Conservation (phyloP, 1,140 invertebrate species). For the Drosophila serrata region DNA sequence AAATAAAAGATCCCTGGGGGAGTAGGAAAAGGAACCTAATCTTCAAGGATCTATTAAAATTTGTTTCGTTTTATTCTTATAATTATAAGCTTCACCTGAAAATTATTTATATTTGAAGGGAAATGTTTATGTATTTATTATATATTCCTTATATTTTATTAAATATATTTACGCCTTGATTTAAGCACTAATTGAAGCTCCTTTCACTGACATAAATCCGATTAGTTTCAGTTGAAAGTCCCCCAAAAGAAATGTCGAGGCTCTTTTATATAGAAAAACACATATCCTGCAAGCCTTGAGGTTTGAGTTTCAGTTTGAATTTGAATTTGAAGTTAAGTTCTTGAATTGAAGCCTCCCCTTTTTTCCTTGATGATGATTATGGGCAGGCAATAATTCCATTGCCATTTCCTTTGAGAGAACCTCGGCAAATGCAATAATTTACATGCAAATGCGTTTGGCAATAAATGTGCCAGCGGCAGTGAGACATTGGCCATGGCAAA, state of each 20-base stretch:
- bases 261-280: conserved; percentile 2
- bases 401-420: conserved; percentile 42
- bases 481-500: conserved; percentile 24
- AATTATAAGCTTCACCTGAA: too few relatives aligned
- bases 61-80: too few relatives aligned
- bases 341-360: neutral
- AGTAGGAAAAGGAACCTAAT: too few relatives aligned
- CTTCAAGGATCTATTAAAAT: too few relatives aligned
- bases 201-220: neutral
- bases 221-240: conserved; percentile 1
- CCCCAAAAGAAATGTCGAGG: neutral
- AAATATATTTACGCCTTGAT: neutral
- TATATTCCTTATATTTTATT: too few relatives aligned
- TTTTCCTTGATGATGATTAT: conserved; percentile 43
- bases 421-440: conserved; percentile 73
- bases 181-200: neutral
- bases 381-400: conserved; percentile 54
- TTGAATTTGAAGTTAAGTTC: neutral
- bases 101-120: neutral
- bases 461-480: conserved; percentile 74
- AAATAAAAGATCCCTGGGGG: neutral
- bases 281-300: neutral
- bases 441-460: conserved; percentile 77
- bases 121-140: neutral
- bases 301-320: neutral